phyloP scores from a whole-genome alignment of 2,888 invertebrate species.

The Malthinus flaveolus region DNA sequence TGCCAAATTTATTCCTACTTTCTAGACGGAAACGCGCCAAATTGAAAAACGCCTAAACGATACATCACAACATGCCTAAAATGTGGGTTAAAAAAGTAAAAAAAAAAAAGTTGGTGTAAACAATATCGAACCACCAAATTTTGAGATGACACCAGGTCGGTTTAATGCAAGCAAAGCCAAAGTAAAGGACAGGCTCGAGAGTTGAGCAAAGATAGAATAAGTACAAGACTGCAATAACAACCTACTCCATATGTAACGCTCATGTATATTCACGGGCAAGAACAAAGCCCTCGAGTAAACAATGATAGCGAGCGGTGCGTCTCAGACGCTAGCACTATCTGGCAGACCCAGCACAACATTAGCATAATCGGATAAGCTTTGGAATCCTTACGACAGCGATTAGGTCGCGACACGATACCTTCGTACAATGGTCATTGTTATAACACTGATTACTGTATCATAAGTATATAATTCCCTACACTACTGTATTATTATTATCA shows the following conservation, averaged over 20 bases:
- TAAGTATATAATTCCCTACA: conserved; percentile 18
- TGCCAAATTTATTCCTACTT: too few species aligned
- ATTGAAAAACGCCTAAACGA: too few species aligned
- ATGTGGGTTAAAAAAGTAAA: too few species aligned
- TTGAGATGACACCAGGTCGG: conserved; percentile 22
- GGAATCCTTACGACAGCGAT: conserved; percentile 51
- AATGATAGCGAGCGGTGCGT: conserved; percentile 46
- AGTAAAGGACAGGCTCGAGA: conserved; percentile 21
- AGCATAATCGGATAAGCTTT: conserved; percentile 54
- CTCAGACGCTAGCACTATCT: conserved; percentile 46
- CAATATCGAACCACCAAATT: conserved; percentile 20
- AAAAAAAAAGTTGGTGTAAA: too few species aligned
- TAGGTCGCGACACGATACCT: conserved; percentile 42
- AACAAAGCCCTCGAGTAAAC: conserved; percentile 54
- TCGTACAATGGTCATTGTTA: conserved; percentile 43
- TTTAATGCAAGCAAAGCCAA: conserved; percentile 24
- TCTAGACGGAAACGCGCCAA: too few species aligned
- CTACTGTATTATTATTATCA: conserved; percentile 5
- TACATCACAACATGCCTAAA: too few species aligned
- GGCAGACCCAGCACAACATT: conserved; percentile 50
- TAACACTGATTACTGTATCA: conserved; percentile 24
- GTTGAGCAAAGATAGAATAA: conserved; percentile 35
- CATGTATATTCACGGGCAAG: conserved; percentile 54
- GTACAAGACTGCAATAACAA: conserved; percentile 50
- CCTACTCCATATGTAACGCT: conserved; percentile 55